Base-by-base conservation (phyloP, 1,140 invertebrate species). In the Andrena cerasifolii region DNA sequence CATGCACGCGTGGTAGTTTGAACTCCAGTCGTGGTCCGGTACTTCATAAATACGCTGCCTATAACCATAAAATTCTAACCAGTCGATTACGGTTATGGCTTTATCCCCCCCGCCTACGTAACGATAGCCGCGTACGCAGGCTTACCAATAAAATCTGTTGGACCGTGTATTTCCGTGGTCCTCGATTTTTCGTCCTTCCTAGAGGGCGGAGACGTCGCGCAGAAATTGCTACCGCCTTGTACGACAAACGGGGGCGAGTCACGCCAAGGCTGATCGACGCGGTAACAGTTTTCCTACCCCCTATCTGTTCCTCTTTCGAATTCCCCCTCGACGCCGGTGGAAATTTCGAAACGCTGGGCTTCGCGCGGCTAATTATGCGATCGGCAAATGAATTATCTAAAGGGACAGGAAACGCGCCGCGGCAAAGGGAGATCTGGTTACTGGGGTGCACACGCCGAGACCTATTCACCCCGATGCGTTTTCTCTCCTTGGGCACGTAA, bases 401-500 rank as follows among this genome's bases (percentile, higher is more conserved):
- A 6, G 16, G 12, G 31, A 36, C 0, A 6, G 62, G n/a, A n/a
- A n/a, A n/a, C 18, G 47, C 5, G 3, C 21, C 51, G 14, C 31
- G 8, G 56, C 8, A 10, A 73, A 63, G 31, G 45, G 24, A 21
- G 10, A 61, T 31, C 31, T 2, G 28, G 33, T 54, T 33, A 31
- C 26, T 28, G 16, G 26, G 18, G 33, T 51, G 33, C 18, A 7
- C 40, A n/a, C 33, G 56, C 59, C 66, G 74, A 77, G 66, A 31
- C 74, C 54, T 70, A 77, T 77, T 77, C 74, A 62, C 47, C 66
- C 26, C 45, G n/a, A 62, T 71, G 74, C 58, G 59, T 68, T 73
- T 61, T 33, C 43, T 61, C 43, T 59, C 33, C 53, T 68, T 59
- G 33, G 45, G 16, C 73, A 56, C 80, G 51, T 65, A 40, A 24